phyloP scores from a whole-genome alignment of 2,113 vertebrate species.

The Martes martes region DNA sequence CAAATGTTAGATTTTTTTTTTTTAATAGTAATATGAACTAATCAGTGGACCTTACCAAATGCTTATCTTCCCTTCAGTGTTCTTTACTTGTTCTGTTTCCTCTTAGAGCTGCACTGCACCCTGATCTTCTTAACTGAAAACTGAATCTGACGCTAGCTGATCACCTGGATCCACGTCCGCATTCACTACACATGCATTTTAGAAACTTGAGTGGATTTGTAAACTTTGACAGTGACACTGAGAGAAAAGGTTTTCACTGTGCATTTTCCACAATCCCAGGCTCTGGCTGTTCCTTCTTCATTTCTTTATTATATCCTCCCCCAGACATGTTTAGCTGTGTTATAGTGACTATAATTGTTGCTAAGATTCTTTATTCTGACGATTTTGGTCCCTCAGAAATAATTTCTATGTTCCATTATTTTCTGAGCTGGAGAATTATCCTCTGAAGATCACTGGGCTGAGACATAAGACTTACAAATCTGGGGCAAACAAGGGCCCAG shows the following conservation, averaged over 20 bases:
- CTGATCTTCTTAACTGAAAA: neutral
- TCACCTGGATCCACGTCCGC: neutral
- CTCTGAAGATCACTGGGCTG: neutral
- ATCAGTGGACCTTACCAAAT: neutral
- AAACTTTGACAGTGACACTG: neutral
- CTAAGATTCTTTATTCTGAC: neutral
- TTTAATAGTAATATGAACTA: neutral
- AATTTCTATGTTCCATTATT: neutral
- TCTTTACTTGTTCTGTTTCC: neutral
- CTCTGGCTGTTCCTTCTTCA: neutral
- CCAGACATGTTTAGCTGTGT: neutral
- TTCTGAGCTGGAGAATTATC: neutral
- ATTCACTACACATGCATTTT: neutral
- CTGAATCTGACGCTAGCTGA: neutral
- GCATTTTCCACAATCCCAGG: neutral
- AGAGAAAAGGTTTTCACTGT: neutral
- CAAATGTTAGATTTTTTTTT: neutral
- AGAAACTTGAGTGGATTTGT: neutral
- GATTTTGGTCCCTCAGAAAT: neutral
- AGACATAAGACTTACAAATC: neutral
- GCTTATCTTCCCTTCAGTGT: neutral
- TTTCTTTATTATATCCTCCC: neutral
- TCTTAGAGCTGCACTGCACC: neutral
- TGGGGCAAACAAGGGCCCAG: neutral
- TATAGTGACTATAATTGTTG: neutral